Percentiles rank a stretch among this genome's conserved stretches.
phyloP scores from a whole-genome alignment of 2,113 vertebrate genomes.

The Clarias magur region DNA sequence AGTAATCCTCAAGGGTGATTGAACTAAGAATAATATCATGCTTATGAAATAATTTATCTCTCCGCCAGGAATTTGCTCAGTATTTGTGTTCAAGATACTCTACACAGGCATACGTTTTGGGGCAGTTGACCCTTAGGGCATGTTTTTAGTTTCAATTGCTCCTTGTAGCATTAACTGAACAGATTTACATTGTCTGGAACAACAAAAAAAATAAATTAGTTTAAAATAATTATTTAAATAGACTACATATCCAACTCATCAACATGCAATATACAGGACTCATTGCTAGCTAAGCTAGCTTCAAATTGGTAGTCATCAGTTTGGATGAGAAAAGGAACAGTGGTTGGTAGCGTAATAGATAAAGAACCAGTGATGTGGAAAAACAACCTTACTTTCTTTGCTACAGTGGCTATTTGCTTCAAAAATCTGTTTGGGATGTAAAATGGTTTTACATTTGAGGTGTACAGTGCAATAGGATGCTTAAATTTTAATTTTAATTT shows the following conservation, averaged over 20 bases:
- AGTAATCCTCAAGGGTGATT: background rate
- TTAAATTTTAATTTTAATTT: background rate
- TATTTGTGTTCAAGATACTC: background rate
- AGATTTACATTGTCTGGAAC: background rate
- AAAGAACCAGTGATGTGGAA: conserved; percentile 15
- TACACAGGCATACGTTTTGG: background rate
- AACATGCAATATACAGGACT: conserved; percentile 9
- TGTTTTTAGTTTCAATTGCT: conserved; percentile 12
- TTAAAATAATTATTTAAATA: conserved; percentile 15
- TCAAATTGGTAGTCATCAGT: conserved; percentile 13
- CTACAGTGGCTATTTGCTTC: background rate
- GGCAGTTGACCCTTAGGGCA: background rate
- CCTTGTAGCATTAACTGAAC: background rate
- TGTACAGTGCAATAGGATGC: background rate
- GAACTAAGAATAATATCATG: conserved; percentile 3
- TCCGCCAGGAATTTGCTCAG: background rate
- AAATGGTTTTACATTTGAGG: background rate
- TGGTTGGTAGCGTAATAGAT: background rate
- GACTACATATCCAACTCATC: conserved; percentile 5
- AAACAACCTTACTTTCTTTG: background rate
- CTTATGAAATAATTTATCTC: conserved; percentile 15
- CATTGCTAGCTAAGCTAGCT: conserved; percentile 14
- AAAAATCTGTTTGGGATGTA: background rate
- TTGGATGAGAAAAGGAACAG: background rate
- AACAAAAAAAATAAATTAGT: background rate